phyloP scores from a whole-genome alignment of 2,797 vertebrate species.

The Sebastes minor region DNA sequence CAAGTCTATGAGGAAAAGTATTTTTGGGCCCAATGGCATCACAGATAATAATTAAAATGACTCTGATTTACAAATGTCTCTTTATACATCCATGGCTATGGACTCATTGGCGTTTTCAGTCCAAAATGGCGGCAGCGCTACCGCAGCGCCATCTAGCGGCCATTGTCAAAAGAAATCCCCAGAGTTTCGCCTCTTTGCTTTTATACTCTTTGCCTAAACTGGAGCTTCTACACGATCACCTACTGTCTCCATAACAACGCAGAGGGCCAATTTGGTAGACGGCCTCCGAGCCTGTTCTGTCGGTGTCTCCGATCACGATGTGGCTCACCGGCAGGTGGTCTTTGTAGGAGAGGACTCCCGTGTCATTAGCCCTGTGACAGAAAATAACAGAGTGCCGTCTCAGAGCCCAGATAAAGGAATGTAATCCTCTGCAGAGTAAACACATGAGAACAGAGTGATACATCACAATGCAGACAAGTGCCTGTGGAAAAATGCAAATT shows the following conservation, averaged over 20 bases:
- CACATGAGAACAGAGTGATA: background rate
- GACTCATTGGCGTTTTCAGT: too few relatives aligned
- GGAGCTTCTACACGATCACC: constrained; percentile 68
- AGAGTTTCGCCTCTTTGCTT: too few relatives aligned
- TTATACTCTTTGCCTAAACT: background rate
- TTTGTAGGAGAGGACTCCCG: constrained; percentile 89
- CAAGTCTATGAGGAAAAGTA: too few relatives aligned
- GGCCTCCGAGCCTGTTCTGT: constrained; percentile 88
- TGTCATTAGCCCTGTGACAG: constrained; percentile 86
- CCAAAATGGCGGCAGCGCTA: too few relatives aligned
- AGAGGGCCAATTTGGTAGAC: constrained; percentile 88
- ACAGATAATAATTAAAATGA: too few relatives aligned
- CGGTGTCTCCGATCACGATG: constrained; percentile 89
- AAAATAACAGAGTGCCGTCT: background rate
- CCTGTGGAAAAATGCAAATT: background rate
- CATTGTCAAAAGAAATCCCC: too few relatives aligned
- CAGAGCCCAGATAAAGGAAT: background rate
- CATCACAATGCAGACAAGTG: background rate
- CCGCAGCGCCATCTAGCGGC: fast-evolving
- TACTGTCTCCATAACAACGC: constrained; percentile 93
- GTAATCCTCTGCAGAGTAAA: background rate
- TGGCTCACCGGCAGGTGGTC: constrained; percentile 91
- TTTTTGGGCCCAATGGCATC: too few relatives aligned
- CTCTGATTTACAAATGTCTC: fast-evolving
- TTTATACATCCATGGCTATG: too few relatives aligned